Evolutionary conservation across 37 sponge, comb jelly and placozoan genomes (phyloP).

Genomic region (Axinella damicornis): DNA sequence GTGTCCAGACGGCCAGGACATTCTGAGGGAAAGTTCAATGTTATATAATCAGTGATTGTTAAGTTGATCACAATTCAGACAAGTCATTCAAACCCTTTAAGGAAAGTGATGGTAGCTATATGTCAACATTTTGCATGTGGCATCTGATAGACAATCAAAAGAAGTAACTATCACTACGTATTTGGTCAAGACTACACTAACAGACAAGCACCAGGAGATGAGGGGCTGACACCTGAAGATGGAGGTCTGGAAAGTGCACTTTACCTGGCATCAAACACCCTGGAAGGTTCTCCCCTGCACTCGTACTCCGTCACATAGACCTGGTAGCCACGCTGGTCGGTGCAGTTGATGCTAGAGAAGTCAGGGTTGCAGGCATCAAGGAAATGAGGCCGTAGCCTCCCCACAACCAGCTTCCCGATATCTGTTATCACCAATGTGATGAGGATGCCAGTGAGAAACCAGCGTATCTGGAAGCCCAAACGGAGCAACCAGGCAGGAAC

Average conservation of each 20-base stretch:
- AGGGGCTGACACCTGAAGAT: too few species aligned
- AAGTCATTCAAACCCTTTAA: too few species aligned
- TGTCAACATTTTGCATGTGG: too few species aligned
- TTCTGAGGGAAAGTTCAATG: background rate
- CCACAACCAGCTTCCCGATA: slow-evolving; percentile 47
- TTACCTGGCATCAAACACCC: background rate
- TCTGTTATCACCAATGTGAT: slow-evolving; percentile 61
- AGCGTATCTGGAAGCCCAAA: slow-evolving; percentile 4
- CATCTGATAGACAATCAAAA: too few species aligned
- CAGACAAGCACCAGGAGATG: background rate
- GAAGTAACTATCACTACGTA: too few species aligned
- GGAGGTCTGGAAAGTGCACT: background rate
- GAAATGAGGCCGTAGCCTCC: slow-evolving; percentile 74
- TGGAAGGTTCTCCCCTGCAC: slow-evolving; percentile 3
- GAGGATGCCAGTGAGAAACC: slow-evolving; percentile 39
- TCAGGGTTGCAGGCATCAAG: slow-evolving; percentile 66
- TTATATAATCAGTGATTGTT: too few species aligned
- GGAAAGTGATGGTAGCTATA: too few species aligned
- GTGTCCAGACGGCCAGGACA: slow-evolving; percentile 79
- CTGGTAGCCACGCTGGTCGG: slow-evolving; percentile 44
- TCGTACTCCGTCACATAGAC: slow-evolving; percentile 47
- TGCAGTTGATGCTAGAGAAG: slow-evolving; percentile 68
- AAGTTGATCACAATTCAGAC: too few species aligned
- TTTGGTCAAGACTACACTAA: background rate
- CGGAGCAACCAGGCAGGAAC: slow-evolving; percentile 15